Conservation (phyloP, 1,140 invertebrate species). For the Asobara japonica region DNA sequence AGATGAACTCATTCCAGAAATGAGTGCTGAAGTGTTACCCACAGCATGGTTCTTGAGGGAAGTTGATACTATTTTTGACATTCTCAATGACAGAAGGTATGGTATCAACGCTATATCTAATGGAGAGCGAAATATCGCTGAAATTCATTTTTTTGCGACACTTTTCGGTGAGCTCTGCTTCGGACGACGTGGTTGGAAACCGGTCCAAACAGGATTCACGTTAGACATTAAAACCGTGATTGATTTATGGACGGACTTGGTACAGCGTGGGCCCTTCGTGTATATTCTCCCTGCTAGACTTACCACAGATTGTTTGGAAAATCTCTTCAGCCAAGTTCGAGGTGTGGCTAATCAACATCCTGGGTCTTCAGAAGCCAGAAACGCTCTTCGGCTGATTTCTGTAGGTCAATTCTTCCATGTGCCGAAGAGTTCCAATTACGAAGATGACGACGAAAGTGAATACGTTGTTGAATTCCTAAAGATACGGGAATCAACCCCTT, state of each 20-base stretch:
- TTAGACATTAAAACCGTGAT: background rate
- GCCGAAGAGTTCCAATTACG: background rate
- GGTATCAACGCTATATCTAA: background rate
- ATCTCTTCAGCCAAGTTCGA: conserved; percentile 18
- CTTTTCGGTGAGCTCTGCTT: background rate
- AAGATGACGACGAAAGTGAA: conserved; percentile 1
- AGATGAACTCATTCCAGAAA: background rate
- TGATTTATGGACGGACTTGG: background rate
- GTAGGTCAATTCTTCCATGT: background rate
- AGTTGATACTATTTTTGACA: background rate
- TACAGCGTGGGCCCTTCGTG: background rate
- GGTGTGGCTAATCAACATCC: conserved; percentile 1
- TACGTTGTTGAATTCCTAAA: background rate
- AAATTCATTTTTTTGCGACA: background rate
- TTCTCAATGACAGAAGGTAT: conserved; percentile 7
- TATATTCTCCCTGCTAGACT: conserved; percentile 19
- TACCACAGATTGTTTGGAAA: conserved; percentile 21
- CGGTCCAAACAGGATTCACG: background rate
- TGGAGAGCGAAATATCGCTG: background rate
- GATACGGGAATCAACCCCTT: background rate
- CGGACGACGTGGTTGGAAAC: conserved; percentile 8
- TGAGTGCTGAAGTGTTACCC: background rate
- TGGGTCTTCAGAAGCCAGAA: background rate
- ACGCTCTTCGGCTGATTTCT: background rate
- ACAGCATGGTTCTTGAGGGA: background rate